Base-by-base conservation (phyloP, 92 coral and sea anemone genomes). In the Siderastrea siderea region DNA sequence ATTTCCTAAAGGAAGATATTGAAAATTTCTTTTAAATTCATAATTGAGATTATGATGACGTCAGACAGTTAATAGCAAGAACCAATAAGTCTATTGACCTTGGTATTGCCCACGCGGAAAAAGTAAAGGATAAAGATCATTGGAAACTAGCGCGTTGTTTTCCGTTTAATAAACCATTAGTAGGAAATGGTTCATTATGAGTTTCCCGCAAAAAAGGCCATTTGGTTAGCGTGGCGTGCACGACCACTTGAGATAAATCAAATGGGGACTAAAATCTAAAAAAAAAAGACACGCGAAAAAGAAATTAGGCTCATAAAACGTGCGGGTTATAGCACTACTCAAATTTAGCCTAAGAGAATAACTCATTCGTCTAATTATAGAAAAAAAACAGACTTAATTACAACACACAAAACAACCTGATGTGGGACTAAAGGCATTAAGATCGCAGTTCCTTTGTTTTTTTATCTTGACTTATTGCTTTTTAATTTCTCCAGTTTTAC, bases 151-250 rank as follows among this genome's bases (percentile, higher is more conserved):
- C 66, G 75, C 53, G 85, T 68, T 61, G 73, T 81, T 70, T 81
- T 82, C 86, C 68, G 68, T 82, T 69, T 82, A 70, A 82, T 57
- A 82, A 82, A 82, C 68, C 67, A 82, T 82, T 70, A 70, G 48
- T 59, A 57, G 86, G 69, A 82, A 82, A 82, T 82, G 68, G 59
- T 70, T 71, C 68, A 70, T 55, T 70, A 69, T 60, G 13, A n/a
- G 78, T 47, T 45, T 57, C 78, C 78, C 86, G 52, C 86, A 82
- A 70, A 66, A 58, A 58, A 59, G 47, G 26, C 59, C 65, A 70
- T 55, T 79, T 64, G 60, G 47, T 7, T 69, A 48, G 19, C 38
- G 0, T 26, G 38, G 38, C 38, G 72, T 49, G 50, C 43, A 43
- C 74, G 47, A n/a, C 13, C 51, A n/a, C 47, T 64, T 65, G 3